These are phyloP conservation scores for Numenius arquata DNA, from an alignment of 2,113 vertebrate genomes.

Conservation along the genomic window DNA sequence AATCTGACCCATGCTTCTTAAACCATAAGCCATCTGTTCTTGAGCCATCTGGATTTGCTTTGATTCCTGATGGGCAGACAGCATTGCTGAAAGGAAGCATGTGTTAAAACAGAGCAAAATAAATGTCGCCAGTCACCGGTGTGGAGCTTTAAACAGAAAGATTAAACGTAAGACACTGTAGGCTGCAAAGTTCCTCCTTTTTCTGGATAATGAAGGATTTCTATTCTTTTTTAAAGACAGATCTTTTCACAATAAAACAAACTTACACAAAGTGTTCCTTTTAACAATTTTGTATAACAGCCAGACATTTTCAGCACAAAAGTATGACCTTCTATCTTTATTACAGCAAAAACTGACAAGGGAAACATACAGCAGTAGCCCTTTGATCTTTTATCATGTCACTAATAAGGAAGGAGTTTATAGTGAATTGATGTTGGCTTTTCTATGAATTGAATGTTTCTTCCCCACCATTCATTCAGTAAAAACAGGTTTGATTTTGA, in stretches of 20 bases:
- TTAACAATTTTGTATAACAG: neutral
- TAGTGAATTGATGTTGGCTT: neutral
- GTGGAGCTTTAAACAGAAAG: neutral
- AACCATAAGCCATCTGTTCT: slow-evolving; percentile 45
- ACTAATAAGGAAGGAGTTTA: neutral
- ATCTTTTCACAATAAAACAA: neutral
- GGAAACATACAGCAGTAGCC: neutral
- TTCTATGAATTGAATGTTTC: neutral
- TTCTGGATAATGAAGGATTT: neutral
- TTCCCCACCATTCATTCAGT: neutral
- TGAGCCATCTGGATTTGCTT: slow-evolving; percentile 46
- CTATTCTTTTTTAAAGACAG: neutral
- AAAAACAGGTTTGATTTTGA: neutral
- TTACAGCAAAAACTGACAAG: neutral
- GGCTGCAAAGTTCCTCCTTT: neutral
- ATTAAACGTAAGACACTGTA: neutral
- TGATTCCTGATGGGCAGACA: slow-evolving; percentile 37
- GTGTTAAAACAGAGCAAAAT: slow-evolving; percentile 44
- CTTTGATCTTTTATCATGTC: neutral
- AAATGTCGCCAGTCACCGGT: neutral
- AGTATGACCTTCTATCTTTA: neutral
- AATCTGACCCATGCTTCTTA: slow-evolving; percentile 7
- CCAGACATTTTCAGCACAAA: neutral
- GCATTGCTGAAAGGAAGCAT: slow-evolving; percentile 21
- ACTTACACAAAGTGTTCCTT: neutral